These are phyloP conservation scores for Antigone vipio DNA, from an alignment of 2,113 vertebrate genomes.

Conservation along the genomic window DNA sequence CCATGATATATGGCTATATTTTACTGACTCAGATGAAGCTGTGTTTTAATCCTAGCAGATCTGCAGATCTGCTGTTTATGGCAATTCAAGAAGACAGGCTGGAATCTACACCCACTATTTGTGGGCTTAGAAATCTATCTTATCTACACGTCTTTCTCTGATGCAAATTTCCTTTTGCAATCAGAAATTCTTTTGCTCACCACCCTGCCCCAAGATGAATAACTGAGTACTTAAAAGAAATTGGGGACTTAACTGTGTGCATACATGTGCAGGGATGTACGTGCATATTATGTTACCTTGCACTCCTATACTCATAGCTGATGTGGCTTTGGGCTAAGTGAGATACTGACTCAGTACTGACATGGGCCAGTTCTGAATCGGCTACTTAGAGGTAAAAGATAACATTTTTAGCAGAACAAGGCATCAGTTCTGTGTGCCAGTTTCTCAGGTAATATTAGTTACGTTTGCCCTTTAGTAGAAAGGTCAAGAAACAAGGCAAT, in stretches of 20 bases:
- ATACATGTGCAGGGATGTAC: neutral
- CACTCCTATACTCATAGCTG: neutral
- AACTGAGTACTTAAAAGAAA: neutral
- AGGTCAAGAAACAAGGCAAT: neutral
- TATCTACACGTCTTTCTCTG: neutral
- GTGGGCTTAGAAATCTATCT: neutral
- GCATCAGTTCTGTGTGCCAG: neutral
- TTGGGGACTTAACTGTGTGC: neutral
- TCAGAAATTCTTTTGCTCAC: neutral
- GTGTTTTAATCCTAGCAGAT: neutral
- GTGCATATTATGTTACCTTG: neutral
- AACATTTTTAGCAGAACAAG: neutral
- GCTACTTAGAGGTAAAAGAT: neutral
- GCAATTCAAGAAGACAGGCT: neutral
- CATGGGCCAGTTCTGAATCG: neutral
- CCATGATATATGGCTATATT: neutral
- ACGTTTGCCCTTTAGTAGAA: neutral
- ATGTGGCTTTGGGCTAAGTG: neutral
- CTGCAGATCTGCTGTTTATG: neutral
- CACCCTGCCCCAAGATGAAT: neutral
- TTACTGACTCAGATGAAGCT: neutral
- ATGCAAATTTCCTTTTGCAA: neutral
- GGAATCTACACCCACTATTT: neutral
- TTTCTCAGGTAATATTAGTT: neutral
- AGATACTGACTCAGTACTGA: neutral